These are phyloP conservation scores for Parotocinclus haroldoi DNA, from an alignment of 2,797 vertebrate genomes.

Conservation along the genomic window DNA sequence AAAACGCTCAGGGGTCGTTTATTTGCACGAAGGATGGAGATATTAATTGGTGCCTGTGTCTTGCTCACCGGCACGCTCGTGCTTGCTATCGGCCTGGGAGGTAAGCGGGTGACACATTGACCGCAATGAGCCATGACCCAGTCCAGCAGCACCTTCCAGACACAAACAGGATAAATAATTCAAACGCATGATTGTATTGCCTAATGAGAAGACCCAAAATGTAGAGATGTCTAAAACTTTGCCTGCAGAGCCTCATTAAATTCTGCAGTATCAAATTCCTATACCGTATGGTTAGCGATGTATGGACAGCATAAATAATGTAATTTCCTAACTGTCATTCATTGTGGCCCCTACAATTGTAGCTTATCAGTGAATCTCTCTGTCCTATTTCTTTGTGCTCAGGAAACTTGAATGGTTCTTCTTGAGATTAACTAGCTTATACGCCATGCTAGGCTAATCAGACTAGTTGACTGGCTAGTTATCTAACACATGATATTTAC, in stretches of 20 bases:
- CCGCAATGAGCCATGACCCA: not conserved
- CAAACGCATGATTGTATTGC: constrained; percentile 35
- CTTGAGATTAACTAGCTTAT: no score
- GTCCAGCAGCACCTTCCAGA: constrained; percentile 4
- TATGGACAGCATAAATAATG: constrained; percentile 9
- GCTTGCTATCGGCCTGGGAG: constrained; percentile 69
- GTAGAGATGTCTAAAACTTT: constrained; percentile 21
- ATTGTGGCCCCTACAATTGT: no score
- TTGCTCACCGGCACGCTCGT: constrained; percentile 48
- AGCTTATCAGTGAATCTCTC: no score
- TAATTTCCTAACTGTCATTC: not conserved
- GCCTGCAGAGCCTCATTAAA: constrained; percentile 12
- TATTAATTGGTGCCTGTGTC: constrained; percentile 54
- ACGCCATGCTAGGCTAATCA: no score
- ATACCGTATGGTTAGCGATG: constrained; percentile 1
- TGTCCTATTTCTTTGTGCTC: no score
- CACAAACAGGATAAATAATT: constrained; percentile 27
- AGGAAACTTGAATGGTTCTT: no score
- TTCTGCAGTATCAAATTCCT: constrained; percentile 20
- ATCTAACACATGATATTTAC: no score
- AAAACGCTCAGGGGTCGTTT: constrained; percentile 57
- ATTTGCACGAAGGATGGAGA: constrained; percentile 54
- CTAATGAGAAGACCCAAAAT: constrained; percentile 14
- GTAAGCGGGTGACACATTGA: constrained; percentile 51
- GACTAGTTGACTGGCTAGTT: no score